A percentile compares a stretch with the other conserved stretches of the same genome.
Evolutionary conservation across 2,113 vertebrate species (phyloP).

Genomic region (Clarias magur): DNA sequence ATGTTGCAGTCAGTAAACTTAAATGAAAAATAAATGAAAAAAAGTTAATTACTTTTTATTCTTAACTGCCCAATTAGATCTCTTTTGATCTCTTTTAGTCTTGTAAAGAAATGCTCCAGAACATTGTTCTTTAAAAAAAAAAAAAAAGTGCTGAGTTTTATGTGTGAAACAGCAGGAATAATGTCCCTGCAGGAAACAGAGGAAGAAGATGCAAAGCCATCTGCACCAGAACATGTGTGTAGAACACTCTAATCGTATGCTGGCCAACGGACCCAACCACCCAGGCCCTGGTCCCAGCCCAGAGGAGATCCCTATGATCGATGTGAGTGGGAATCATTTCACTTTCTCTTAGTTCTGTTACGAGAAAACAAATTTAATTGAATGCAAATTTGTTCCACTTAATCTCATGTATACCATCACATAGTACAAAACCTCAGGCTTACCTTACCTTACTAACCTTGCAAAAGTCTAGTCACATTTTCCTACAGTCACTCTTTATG

Average conservation of each 20-base stretch:
- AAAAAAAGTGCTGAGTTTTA: neutral
- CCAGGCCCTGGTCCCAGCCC: constrained; percentile 87
- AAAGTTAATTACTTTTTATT: neutral
- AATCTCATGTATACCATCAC: neutral
- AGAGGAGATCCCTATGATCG: constrained; percentile 93
- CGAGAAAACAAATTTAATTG: neutral
- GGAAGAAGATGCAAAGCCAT: constrained; percentile 93
- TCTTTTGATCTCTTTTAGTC: neutral
- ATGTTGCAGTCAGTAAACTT: neutral
- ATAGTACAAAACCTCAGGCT: neutral
- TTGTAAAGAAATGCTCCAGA: neutral
- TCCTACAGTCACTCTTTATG: neutral
- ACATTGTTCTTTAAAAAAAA: neutral
- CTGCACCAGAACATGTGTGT: constrained; percentile 92
- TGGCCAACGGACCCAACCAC: constrained; percentile 91
- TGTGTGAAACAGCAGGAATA: constrained; percentile 33
- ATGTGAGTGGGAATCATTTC: constrained; percentile 77
- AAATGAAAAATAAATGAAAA: neutral
- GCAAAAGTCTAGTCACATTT: neutral
- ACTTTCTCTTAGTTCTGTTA: neutral
- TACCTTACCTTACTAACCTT: neutral
- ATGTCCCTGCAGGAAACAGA: constrained; percentile 82
- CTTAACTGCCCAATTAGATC: too few relatives aligned
- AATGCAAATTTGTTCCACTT: neutral
- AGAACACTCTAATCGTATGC: constrained; percentile 87